These are phyloP conservation scores for Cyprinodon variegatus DNA, from an alignment of 2,113 vertebrate genomes.

Conservation along the genomic window DNA sequence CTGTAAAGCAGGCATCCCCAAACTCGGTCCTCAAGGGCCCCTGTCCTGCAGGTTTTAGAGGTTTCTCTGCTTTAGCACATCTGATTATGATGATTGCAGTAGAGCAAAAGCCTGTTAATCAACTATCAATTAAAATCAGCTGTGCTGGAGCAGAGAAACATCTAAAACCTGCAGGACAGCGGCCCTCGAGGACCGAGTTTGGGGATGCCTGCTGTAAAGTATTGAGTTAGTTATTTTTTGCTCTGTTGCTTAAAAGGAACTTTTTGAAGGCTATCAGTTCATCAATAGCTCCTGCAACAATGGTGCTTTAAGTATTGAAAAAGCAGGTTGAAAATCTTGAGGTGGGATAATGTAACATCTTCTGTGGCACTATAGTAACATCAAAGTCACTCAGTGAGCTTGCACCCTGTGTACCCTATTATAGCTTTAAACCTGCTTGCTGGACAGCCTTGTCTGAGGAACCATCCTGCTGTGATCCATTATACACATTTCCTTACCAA, in stretches of 20 bases:
- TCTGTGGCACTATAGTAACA: not conserved
- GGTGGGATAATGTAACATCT: not conserved
- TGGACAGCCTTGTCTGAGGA: not conserved
- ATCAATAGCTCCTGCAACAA: not conserved
- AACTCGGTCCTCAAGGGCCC: no score
- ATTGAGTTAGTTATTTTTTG: not conserved
- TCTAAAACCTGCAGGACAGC: no score
- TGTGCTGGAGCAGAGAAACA: no score
- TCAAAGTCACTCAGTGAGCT: not conserved
- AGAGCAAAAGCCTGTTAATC: no score
- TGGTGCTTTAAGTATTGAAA: not conserved
- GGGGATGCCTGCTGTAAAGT: not conserved
- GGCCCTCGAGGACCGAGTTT: no score
- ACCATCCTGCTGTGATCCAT: conserved; percentile 45
- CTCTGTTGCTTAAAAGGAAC: not conserved
- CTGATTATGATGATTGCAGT: no score
- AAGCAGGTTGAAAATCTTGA: not conserved
- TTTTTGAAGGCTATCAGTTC: not conserved
- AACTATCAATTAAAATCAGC: no score
- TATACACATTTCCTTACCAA: conserved; percentile 41
- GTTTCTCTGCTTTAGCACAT: no score
- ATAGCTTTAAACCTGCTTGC: conserved; percentile 26
- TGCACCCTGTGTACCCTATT: conserved; percentile 14
- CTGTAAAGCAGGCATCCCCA: no score
- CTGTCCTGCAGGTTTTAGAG: no score